Conservation (phyloP, 2,113 vertebrate genomes). For the Pungitius pungitius region DNA sequence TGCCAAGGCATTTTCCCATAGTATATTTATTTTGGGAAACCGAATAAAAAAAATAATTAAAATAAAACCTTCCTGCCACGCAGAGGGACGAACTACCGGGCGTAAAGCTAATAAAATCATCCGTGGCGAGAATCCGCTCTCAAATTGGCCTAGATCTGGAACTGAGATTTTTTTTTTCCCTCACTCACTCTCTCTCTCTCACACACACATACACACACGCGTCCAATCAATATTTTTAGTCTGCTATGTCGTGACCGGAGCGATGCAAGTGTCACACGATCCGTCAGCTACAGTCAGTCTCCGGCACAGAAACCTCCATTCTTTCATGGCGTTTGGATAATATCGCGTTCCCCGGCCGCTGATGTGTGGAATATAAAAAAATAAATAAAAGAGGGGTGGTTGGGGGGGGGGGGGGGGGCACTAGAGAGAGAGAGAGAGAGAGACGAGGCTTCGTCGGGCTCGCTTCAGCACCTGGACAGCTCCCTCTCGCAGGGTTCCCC, state of each 20-base stretch:
- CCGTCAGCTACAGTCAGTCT: slow-evolving; percentile 52
- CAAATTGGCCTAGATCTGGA: slow-evolving; percentile 53
- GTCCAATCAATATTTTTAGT: slow-evolving; percentile 49
- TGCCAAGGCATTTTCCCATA: slow-evolving; percentile 68
- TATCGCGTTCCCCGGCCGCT: slow-evolving; percentile 24
- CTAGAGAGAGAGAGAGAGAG: not conserved
- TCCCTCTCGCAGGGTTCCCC: slow-evolving; percentile 71
- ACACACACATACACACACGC: slow-evolving; percentile 11
- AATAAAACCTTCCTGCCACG: slow-evolving; percentile 50
- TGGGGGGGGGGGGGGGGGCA: not conserved
- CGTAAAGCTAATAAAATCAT: slow-evolving; percentile 64
- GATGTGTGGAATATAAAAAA: slow-evolving; percentile 1
- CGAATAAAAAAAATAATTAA: slow-evolving; percentile 44
- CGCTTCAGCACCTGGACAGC: slow-evolving; percentile 75
- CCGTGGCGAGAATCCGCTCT: slow-evolving; percentile 48
- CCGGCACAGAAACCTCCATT: slow-evolving; percentile 45
- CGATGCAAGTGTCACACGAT: slow-evolving; percentile 75
- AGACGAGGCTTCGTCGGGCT: slow-evolving; percentile 42
- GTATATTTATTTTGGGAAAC: slow-evolving; percentile 75
- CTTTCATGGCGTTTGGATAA: slow-evolving; percentile 67
- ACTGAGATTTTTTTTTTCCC: slow-evolving; percentile 12
- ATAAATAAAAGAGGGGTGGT: too few relatives aligned
- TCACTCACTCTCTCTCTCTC: slow-evolving; percentile 25
- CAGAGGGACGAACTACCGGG: slow-evolving; percentile 63
- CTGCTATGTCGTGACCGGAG: slow-evolving; percentile 72